These are phyloP conservation scores for Clistopyga incitator DNA, from an alignment of 2,888 invertebrate genomes.

Conservation along the genomic window DNA sequence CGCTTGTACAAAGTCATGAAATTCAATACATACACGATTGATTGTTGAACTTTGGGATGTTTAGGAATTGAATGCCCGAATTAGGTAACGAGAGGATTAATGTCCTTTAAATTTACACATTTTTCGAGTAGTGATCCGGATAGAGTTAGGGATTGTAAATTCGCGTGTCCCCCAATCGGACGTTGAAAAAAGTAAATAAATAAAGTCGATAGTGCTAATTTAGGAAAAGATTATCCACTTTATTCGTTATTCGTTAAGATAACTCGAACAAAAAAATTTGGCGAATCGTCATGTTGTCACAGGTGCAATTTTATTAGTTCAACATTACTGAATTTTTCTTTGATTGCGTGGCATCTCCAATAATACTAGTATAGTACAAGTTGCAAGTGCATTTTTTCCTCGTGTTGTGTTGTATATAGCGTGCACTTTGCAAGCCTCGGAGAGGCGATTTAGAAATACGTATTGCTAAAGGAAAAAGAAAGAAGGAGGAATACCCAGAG, in stretches of 20 bases:
- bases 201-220: slow-evolving; percentile 66
- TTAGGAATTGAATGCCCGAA: slow-evolving; percentile 6
- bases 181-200: slow-evolving; percentile 52
- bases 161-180: slow-evolving; percentile 60
- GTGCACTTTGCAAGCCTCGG: not conserved
- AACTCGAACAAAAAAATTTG: slow-evolving; percentile 18
- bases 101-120: slow-evolving; percentile 5
- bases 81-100: not conserved
- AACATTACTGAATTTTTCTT: slow-evolving; percentile 24
- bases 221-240: slow-evolving; percentile 35
- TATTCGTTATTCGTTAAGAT: slow-evolving; percentile 18
- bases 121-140: slow-evolving; percentile 24
- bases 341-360: slow-evolving; percentile 43
- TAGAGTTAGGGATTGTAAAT: slow-evolving; percentile 66
- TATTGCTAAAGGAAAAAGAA: not conserved
- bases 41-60: slow-evolving; percentile 19
- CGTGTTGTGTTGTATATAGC: not conserved
- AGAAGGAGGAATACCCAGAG: not conserved
- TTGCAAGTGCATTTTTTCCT: slow-evolving; percentile 22
- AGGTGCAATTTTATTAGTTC: slow-evolving; percentile 5
- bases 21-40: slow-evolving; percentile 22
- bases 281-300: slow-evolving; percentile 19
- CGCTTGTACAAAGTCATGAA: too few species aligned
- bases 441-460: not conserved
- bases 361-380: slow-evolving; percentile 17